phyloP scores from a whole-genome alignment of 1,140 invertebrate species.

The Leptopilina boulardi region DNA sequence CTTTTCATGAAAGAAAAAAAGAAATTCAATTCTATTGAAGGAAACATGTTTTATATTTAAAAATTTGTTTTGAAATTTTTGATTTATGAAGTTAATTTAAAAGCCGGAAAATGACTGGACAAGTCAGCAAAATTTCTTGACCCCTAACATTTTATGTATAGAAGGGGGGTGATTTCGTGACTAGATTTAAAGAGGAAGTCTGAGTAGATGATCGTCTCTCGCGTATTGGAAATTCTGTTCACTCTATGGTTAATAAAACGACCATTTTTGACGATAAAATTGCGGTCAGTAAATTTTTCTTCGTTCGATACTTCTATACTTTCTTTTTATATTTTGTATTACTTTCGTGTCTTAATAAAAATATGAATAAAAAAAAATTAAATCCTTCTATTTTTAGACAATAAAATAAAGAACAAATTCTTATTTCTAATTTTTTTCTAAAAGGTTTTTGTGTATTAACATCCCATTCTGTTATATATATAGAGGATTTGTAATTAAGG shows the following conservation, averaged over 20 bases:
- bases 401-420: too few relatives aligned
- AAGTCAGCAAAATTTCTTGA: slow-evolving; percentile 28
- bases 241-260: slow-evolving; percentile 28
- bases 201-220: slow-evolving; percentile 15
- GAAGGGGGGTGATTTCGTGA: slow-evolving; percentile 37
- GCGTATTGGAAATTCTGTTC: slow-evolving; percentile 1
- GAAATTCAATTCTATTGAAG: not conserved
- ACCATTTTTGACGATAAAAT: slow-evolving; percentile 30
- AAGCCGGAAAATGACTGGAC: not conserved
- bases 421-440: not conserved
- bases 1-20: not conserved
- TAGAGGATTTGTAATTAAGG: slow-evolving; percentile 54
- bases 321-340: not conserved
- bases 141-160: slow-evolving; percentile 38
- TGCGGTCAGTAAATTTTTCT: slow-evolving; percentile 30
- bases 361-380: not conserved
- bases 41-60: too few relatives aligned
- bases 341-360: too few relatives aligned
- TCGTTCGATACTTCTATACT: not conserved
- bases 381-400: not conserved
- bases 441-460: not conserved
- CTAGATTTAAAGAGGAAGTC: slow-evolving; percentile 23
- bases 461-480: not conserved
- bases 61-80: not conserved
- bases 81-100: slow-evolving; percentile 23